Evolutionary conservation across 2,113 vertebrate species (phyloP), one percentile per base, ranked within the genome.

Genomic region (Oryzias javanicus): DNA sequence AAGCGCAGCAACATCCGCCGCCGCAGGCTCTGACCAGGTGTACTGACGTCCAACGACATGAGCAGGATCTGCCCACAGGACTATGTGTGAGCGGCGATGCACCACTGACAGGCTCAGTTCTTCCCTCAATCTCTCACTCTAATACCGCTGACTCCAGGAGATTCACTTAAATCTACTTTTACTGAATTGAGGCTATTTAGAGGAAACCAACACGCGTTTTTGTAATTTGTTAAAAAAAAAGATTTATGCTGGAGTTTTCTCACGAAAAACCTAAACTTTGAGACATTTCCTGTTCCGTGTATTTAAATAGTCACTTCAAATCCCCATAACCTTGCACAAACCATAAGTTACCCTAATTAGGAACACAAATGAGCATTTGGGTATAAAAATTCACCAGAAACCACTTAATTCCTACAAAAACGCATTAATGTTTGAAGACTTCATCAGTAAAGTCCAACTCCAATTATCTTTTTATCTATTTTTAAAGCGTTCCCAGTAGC

Each of bases 1-100:
- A 42, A 74, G 78, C 50, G 25, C 70, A 51, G 67, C 51, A 80
- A 67, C 70, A 78, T 81, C 79, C 74, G 41, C 73, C 15, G 73
- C 80, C 79, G 4, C 50, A 75, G 64, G 79, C 69, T 57, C 52
- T 17, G 75, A 62, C 80, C 83, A 87, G 80, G 86, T 86, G 88
- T 77, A 76, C 52, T 35, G 72, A 81, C 70, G 57, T 72, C 73
- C 70, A 72, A 78, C 76, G 68, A 46, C 41, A 14, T 20, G 58
- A 80, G 67, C 49, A 56, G 69, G 63, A 79, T 53, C 63, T 19
- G 74, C 60, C 67, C 60, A 50, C 50, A 58, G 48, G 60, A 67
- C 12, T 4, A 13, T 27, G 14, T 13, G 49, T 62, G 67, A 2
- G 4, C 42, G 2, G 16, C 56, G 47, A 7, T 64, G 46, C 56